Conservation (phyloP, 2,888 invertebrate genomes). For the Digitonthophagus gazella region DNA sequence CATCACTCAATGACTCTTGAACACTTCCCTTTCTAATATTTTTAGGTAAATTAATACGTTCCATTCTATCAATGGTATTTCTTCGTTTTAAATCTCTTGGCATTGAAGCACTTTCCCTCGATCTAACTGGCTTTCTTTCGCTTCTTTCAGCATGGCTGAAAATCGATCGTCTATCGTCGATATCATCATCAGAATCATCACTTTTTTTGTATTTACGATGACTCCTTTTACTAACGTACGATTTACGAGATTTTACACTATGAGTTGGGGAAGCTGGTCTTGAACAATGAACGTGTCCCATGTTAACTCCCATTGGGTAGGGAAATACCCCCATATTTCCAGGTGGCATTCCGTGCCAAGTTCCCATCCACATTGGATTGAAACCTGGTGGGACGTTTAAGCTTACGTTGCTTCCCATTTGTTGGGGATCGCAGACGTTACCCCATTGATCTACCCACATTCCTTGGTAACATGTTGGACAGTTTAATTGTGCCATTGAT, state of each 20-base stretch:
- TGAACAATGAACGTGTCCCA: slow-evolving; percentile 58
- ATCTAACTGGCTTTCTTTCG: slow-evolving; percentile 37
- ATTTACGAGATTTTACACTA: slow-evolving; percentile 69
- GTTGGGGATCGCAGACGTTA: slow-evolving; percentile 41
- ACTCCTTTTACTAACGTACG: slow-evolving; percentile 59
- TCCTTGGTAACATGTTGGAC: slow-evolving; percentile 55
- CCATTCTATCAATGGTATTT: slow-evolving; percentile 29
- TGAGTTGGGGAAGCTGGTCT: slow-evolving; percentile 68
- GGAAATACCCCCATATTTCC: slow-evolving; percentile 44
- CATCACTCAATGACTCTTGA: slow-evolving; percentile 40
- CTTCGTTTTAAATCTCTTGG: slow-evolving; percentile 42
- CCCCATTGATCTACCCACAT: slow-evolving; percentile 48
- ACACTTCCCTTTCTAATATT: slow-evolving; percentile 37
- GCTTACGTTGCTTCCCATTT: slow-evolving; percentile 58
- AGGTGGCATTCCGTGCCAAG: slow-evolving; percentile 50
- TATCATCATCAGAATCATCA: slow-evolving; percentile 53
- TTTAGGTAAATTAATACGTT: slow-evolving; percentile 31
- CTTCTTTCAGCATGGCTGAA: slow-evolving; percentile 43
- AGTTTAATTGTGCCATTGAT: slow-evolving; percentile 68
- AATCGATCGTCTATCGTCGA: slow-evolving; percentile 45
- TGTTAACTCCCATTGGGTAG: slow-evolving; percentile 39
- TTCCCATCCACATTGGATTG: slow-evolving; percentile 53
- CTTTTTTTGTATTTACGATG: slow-evolving; percentile 51
- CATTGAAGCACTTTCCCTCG: slow-evolving; percentile 42
- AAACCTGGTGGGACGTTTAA: slow-evolving; percentile 51